Percentiles rank a stretch among this genome's conserved stretches.
phyloP scores from a whole-genome alignment of 2,113 vertebrate genomes.

The Rhinolophus sinicus region DNA sequence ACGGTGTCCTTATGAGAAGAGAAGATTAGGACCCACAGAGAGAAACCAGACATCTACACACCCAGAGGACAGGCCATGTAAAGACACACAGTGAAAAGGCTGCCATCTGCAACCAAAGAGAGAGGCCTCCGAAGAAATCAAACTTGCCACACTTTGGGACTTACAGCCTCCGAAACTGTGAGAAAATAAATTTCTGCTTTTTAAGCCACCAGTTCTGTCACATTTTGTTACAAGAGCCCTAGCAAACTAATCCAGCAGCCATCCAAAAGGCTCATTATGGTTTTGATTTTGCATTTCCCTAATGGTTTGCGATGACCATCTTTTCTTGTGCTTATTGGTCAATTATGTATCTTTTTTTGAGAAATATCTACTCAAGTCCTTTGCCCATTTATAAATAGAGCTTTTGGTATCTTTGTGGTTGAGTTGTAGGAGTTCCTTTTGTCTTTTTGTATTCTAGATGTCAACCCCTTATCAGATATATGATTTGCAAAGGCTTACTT shows the following conservation, averaged over 20 bases:
- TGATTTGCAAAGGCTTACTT: slow-evolving; percentile 4
- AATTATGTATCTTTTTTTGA: not conserved
- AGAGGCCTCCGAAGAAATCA: not conserved
- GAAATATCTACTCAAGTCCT: not conserved
- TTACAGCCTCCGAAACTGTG: not conserved
- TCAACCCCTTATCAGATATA: not conserved
- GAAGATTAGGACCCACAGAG: not conserved
- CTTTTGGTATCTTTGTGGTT: not conserved
- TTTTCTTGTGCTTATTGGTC: not conserved
- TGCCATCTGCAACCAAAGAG: not conserved
- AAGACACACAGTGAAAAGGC: not conserved
- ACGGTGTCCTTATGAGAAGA: not conserved
- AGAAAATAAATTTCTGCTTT: not conserved
- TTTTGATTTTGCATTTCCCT: not conserved
- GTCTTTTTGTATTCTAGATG: not conserved
- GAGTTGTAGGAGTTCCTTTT: not conserved
- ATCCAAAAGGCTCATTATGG: not conserved
- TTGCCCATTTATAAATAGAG: not conserved
- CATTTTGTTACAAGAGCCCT: not conserved
- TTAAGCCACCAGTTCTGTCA: not conserved
- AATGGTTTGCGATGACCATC: not conserved
- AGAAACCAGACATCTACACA: not conserved
- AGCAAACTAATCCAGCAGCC: not conserved
- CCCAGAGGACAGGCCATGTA: not conserved
- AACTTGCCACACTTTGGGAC: not conserved